Base-by-base conservation (phyloP, 2,888 invertebrate genomes). In the Heteromurus nitidus region DNA sequence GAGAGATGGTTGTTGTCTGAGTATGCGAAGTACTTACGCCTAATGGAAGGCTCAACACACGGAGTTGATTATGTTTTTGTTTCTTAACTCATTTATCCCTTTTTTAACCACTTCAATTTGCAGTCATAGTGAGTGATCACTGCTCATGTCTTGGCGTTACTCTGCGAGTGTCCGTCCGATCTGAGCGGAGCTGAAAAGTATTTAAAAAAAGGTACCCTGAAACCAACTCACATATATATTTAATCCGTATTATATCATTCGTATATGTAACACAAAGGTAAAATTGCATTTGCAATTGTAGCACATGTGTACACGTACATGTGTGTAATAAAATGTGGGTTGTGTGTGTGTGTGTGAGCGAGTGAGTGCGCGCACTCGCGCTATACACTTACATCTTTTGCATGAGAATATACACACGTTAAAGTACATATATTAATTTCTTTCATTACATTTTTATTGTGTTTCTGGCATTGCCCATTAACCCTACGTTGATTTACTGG, bases 181-280 rank as follows among this genome's bases (percentile, higher is more conserved):
- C 36, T 9, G 13, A 36, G 36, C 36, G 36, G 13, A 36, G 58
- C 20, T 26, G 13, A 62, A 13, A 9, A 20, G 24, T 16, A 22
- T 62, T n/a, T 18, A 31, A 62, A n/a, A n/a, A 24, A 72, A 47
- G 60, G 47, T 72, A 62, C 44, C 44, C 72, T 44, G 62, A 72
- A 72, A 72, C 31, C 31, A n/a, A 62, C 9, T 62, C 18, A 22
- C 9, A 42, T 22, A 64, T 64, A n/a, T n/a, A n/a, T n/a, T n/a
- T n/a, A n/a, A n/a, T n/a, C n/a, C n/a, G n/a, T n/a, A n/a, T n/a
- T n/a, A n/a, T n/a, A n/a, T n/a, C n/a, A n/a, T n/a, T n/a, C n/a
- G n/a, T n/a, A n/a, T n/a, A n/a, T n/a, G n/a, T n/a, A n/a, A n/a
- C n/a, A n/a, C n/a, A n/a, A n/a, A n/a, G n/a, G n/a, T n/a, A n/a